A percentile compares a stretch with the other conserved stretches of the same genome.
Conservation (phyloP, 2,797 vertebrate genomes). For the Anniella stebbinsi region DNA sequence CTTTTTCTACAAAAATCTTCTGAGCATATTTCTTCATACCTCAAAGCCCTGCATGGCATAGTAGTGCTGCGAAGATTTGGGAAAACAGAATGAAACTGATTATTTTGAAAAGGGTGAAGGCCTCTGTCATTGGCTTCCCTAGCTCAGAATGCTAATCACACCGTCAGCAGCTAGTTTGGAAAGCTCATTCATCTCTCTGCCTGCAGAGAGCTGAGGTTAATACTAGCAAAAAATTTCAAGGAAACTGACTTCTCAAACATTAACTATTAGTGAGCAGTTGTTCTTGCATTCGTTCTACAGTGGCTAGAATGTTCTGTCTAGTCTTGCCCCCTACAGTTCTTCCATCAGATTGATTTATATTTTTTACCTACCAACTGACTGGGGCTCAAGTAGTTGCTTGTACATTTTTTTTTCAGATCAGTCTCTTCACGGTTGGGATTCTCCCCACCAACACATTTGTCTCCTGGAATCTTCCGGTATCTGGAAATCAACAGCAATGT, state of each 20-base stretch:
- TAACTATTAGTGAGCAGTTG: background rate
- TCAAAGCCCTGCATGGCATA: background rate
- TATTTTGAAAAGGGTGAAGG: background rate
- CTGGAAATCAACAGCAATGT: constrained; percentile 70
- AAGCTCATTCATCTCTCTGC: constrained; percentile 11
- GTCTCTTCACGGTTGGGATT: constrained; percentile 84
- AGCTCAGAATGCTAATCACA: constrained; percentile 1
- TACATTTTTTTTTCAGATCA: constrained; percentile 90
- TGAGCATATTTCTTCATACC: background rate
- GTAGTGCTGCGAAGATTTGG: background rate
- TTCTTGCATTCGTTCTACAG: background rate
- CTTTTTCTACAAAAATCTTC: background rate
- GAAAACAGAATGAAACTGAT: constrained; percentile 2
- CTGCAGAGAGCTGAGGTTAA: background rate
- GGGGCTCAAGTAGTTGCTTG: constrained; percentile 85
- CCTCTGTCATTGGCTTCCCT: background rate
- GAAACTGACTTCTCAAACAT: background rate
- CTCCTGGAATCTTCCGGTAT: constrained; percentile 95
- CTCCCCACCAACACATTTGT: constrained; percentile 88
- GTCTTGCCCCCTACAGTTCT: background rate
- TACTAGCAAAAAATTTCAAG: background rate
- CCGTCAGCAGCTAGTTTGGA: background rate
- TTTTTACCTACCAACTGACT: constrained; percentile 70
- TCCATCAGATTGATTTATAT: background rate
- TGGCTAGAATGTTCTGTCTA: background rate